Base-by-base conservation (phyloP, 2,888 invertebrate genomes). In the Sinotaia quadrata region DNA sequence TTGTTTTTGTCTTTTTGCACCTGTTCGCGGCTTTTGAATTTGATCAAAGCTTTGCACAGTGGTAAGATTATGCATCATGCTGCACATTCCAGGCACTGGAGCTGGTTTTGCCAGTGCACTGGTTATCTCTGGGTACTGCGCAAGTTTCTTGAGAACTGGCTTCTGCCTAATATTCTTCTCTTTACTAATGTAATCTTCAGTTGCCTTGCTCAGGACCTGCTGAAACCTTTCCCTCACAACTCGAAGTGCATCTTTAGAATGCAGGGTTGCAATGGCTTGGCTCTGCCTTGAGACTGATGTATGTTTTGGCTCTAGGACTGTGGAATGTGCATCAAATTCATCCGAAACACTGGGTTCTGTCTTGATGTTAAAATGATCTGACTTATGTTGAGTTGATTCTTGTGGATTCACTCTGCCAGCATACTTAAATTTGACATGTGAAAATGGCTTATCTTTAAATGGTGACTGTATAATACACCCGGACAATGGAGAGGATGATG, bases 181-280 rank as follows among this genome's bases (percentile, higher is more conserved):
- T 15, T 18, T 47, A 12, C 29, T 41, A 15, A 33, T 60, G 34
- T 67, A 62, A 67, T 51, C 68, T 67, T 78, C 75, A 4, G 79
- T 74, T 44, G 81, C 78, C 47, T 69, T 74, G 21, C 76, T 76
- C 29, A 81, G 56, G 10, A 75, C 73, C 54, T 75, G 56, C 58
- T 59, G 69, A 68, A 81, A 81, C 61, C 77, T 71, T 29, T 68
- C 73, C n/a, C 81, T 61, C 5, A 79, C 80, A 73, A 73, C 76
- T 68, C 78, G 79, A 31, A 81, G 69, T 61, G 74, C 75, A 36
- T 80, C 78, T 66, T 75, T 79, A 12, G 80, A 70, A 10, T 78
- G 78, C 75, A 78, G 77, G 0, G 27, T 37, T 36, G 37, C 21
- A 8, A 65, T 56, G n/a, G 51, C n/a, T 27, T 65, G 65, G 56